Percentiles rank a stretch among this genome's conserved stretches.
phyloP scores from a whole-genome alignment of 1,140 invertebrate genomes.

The Kradibia gibbosae region DNA sequence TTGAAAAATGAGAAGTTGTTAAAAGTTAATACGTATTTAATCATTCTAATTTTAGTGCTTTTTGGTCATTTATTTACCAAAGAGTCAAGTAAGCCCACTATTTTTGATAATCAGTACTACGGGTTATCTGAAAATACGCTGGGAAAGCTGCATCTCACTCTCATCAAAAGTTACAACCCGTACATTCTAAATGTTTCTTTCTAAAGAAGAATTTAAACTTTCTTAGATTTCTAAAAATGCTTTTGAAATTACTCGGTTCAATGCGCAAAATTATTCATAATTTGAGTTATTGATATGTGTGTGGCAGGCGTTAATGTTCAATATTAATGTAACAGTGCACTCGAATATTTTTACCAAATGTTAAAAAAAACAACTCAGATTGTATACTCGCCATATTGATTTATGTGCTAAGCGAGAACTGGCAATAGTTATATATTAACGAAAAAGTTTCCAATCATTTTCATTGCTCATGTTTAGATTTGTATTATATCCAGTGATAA shows the following conservation, averaged over 20 bases:
- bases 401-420: not conserved
- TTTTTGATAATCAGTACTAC: not conserved
- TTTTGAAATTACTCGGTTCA: not conserved
- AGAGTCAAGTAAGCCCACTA: no score
- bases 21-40: not conserved
- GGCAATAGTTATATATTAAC: not conserved
- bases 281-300: not conserved
- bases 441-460: not conserved
- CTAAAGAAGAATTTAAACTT: no score
- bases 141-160: not conserved
- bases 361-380: not conserved
- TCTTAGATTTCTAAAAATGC: not conserved
- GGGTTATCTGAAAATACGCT: not conserved
- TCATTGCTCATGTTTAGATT: not conserved
- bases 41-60: not conserved
- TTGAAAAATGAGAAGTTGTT: not conserved
- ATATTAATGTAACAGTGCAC: not conserved
- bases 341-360: not conserved
- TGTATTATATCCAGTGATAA: not conserved
- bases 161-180: not conserved
- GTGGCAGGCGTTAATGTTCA: not conserved
- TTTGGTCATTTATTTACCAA: no score
- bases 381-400: constrained; percentile 38
- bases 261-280: not conserved
- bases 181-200: not conserved